phyloP scores from a whole-genome alignment of 2,113 vertebrate genomes.

The Recurvirostra avosetta region DNA sequence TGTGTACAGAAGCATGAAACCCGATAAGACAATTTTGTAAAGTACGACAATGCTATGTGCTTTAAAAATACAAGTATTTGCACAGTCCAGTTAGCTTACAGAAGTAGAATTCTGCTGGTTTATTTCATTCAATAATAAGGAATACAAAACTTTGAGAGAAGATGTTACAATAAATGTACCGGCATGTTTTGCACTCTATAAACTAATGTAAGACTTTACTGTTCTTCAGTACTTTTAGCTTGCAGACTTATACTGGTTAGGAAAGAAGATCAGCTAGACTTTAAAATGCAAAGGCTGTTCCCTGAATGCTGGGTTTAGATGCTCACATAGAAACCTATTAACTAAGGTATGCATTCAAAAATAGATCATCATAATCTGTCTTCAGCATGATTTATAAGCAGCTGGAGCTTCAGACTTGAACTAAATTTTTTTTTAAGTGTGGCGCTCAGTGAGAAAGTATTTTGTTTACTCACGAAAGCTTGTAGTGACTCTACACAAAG shows the following conservation, averaged over 20 bases:
- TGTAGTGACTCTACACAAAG: not conserved
- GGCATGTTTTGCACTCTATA: not conserved
- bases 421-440: not conserved
- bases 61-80: not conserved
- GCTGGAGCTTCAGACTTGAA: not conserved
- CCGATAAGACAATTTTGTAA: not conserved
- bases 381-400: not conserved
- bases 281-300: not conserved
- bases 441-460: not conserved
- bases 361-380: not conserved
- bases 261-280: not conserved
- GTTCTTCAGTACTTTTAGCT: not conserved
- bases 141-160: not conserved
- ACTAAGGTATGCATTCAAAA: not conserved
- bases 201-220: not conserved
- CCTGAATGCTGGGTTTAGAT: not conserved
- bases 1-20: not conserved
- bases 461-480: not conserved
- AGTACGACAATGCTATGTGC: not conserved
- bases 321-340: not conserved
- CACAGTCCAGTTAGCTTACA: not conserved
- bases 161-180: not conserved
- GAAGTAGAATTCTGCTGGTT: not conserved
- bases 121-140: not conserved
- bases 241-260: not conserved